Conservation (phyloP, 2,797 vertebrate genomes). For the Ctenosaura bakeri region DNA sequence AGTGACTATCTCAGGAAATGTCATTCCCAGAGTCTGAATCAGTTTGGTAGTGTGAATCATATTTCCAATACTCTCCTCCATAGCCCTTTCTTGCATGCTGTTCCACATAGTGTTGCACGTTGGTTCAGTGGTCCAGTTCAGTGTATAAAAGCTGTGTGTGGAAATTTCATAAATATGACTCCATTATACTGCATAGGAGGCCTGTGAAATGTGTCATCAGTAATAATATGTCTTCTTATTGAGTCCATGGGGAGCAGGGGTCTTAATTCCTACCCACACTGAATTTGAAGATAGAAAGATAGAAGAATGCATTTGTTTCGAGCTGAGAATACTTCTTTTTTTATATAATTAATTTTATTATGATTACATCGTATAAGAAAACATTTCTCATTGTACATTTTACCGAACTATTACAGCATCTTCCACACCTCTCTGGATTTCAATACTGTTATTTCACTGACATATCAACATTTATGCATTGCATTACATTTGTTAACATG, state of each 20-base stretch:
- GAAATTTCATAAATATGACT: slow-evolving; percentile 21
- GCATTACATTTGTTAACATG: too few species aligned
- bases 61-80: slow-evolving; percentile 48
- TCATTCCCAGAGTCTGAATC: slow-evolving; percentile 11
- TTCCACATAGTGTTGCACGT: slow-evolving; percentile 51
- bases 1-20: background rate
- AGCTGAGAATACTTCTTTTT: slow-evolving; percentile 44
- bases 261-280: background rate
- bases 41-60: slow-evolving; percentile 25
- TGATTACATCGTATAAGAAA: too few species aligned
- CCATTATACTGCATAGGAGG: slow-evolving; percentile 43
- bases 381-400: too few species aligned
- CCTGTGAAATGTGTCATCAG: slow-evolving; percentile 18
- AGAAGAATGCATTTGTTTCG: slow-evolving; percentile 32
- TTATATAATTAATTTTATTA: too few species aligned
- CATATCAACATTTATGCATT: too few species aligned
- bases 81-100: slow-evolving; percentile 26
- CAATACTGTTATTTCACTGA: too few species aligned
- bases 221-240: slow-evolving; percentile 7
- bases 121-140: slow-evolving; percentile 13
- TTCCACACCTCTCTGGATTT: too few species aligned
- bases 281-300: slow-evolving; percentile 7
- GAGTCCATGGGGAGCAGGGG: background rate
- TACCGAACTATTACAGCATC: too few species aligned
- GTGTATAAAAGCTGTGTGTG: slow-evolving; percentile 39